Evolutionary conservation across 1,140 invertebrate species (phyloP).

Genomic region (Megathymus violae): DNA sequence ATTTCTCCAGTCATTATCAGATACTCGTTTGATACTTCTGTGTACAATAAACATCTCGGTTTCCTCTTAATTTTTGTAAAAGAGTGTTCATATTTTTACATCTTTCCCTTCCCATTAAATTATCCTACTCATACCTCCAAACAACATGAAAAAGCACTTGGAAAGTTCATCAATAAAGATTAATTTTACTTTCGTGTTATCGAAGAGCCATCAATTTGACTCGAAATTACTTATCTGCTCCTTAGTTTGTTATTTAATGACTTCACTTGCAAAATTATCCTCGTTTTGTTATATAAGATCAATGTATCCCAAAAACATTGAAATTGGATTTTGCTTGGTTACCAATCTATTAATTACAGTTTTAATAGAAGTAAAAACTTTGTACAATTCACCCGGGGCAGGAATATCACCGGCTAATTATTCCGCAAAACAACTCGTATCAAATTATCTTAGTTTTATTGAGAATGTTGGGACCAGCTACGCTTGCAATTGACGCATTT

Average conservation of each 20-base stretch:
- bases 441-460: no score
- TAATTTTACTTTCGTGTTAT: constrained; percentile 29
- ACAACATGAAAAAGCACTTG: constrained; percentile 26
- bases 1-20: no score
- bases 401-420: not conserved
- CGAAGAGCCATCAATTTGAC: constrained; percentile 27
- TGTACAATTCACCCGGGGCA: not conserved
- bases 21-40: no score
- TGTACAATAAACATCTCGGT: not conserved
- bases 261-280: constrained; percentile 16
- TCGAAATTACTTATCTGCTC: constrained; percentile 26
- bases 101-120: constrained; percentile 9
- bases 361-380: not conserved
- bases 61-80: not conserved
- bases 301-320: not conserved
- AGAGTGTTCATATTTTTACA: not conserved
- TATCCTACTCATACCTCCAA: constrained; percentile 20
- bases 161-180: constrained; percentile 30
- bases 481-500: no score
- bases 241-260: constrained; percentile 28
- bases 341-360: not conserved
- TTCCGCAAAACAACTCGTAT: not conserved
- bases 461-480: no score
- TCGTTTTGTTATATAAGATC: not conserved
- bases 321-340: not conserved